Conservation (phyloP, 2,888 invertebrate genomes). For the Itoplectis maculator region DNA sequence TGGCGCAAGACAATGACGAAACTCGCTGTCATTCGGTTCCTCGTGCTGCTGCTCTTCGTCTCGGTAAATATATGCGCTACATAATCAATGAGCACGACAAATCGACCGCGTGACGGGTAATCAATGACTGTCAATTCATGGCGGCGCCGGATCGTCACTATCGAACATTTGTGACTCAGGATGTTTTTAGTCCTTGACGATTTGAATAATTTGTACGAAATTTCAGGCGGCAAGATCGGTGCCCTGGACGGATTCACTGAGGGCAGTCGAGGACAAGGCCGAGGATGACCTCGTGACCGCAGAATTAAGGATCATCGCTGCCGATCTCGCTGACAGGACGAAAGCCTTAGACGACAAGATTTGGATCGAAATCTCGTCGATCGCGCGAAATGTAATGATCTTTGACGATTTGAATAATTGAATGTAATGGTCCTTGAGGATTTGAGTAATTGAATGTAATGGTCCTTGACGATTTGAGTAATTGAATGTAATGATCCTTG, state of each 20-base stretch:
- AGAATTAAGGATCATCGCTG: neutral
- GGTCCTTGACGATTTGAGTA: too few relatives aligned
- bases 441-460: too few relatives aligned
- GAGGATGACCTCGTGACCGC: neutral
- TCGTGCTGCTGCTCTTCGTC: neutral
- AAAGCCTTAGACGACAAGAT: neutral
- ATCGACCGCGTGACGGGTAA: neutral
- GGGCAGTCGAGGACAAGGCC: neutral
- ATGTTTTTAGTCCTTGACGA: neutral
- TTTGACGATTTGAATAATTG: too few relatives aligned
- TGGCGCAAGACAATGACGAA: conserved; percentile 16
- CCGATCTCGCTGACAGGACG: neutral
- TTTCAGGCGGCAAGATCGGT: neutral
- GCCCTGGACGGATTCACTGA: neutral
- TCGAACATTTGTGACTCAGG: too few relatives aligned
- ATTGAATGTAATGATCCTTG: too few relatives aligned
- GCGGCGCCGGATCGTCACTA: too few relatives aligned
- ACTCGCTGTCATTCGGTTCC: conserved; percentile 7
- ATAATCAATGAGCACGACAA: neutral
- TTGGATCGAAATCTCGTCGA: neutral
- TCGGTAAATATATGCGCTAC: neutral
- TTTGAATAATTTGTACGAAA: neutral
- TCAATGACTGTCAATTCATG: too few relatives aligned
- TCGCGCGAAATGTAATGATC: neutral
- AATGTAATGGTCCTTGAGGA: too few relatives aligned